Evolutionary conservation across 2,888 invertebrate species (phyloP).

Genomic region (Parnassius mnemosyne): DNA sequence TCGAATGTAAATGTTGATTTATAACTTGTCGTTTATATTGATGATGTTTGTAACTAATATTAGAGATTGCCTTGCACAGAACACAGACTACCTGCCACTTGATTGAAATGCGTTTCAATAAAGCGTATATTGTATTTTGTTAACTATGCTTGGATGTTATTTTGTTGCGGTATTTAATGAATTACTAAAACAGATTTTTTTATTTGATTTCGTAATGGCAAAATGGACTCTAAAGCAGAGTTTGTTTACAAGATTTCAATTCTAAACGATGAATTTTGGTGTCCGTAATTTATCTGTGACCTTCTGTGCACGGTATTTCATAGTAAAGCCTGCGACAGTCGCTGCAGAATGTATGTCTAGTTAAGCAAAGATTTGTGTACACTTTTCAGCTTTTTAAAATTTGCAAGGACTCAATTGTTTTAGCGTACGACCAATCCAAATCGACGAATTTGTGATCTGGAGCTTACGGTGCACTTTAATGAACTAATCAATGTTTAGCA

Average conservation of each 20-base stretch:
- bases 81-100: not conserved
- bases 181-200: too few species aligned
- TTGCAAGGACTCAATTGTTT: not conserved
- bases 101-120: not conserved
- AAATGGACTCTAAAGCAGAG: too few species aligned
- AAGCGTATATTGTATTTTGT: too few species aligned
- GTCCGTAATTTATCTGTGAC: not conserved
- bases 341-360: slow-evolving; percentile 3
- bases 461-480: slow-evolving; percentile 29
- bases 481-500: slow-evolving; percentile 30
- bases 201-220: too few species aligned
- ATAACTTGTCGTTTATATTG: slow-evolving; percentile 12
- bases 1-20: slow-evolving; percentile 13
- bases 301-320: not conserved
- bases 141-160: too few species aligned
- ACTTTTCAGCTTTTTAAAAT: slow-evolving; percentile 1
- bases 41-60: slow-evolving; percentile 2
- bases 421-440: not conserved
- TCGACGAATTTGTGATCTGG: slow-evolving; percentile 3
- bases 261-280: too few species aligned
- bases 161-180: too few species aligned
- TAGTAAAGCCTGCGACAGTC: not conserved
- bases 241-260: too few species aligned
- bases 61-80: not conserved
- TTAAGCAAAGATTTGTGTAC: slow-evolving; percentile 9